Conservation (phyloP, 2,113 vertebrate species). For the Psilopsiagon aymara region DNA sequence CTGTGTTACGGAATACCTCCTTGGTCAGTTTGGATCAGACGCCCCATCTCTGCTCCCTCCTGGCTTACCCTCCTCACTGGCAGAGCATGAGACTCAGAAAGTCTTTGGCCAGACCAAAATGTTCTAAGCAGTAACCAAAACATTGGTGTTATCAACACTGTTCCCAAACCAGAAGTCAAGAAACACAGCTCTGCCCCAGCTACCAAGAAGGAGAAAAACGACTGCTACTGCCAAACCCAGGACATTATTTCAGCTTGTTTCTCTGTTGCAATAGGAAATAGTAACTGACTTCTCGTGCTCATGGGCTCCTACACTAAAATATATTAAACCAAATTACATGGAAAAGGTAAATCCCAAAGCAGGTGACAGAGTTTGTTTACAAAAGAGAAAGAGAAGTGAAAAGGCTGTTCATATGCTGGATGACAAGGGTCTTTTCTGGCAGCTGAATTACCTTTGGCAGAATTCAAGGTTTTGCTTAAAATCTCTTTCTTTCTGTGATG, state of each 20-base stretch:
- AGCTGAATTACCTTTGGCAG: slow-evolving; percentile 28
- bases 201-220: no score
- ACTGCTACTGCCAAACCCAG: no score
- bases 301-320: slow-evolving; percentile 10
- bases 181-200: no score
- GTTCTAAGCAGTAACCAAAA: no score
- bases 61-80: no score
- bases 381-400: slow-evolving; percentile 13
- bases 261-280: background rate
- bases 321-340: slow-evolving; percentile 29
- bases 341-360: slow-evolving; percentile 55
- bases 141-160: no score
- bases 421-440: slow-evolving; percentile 2
- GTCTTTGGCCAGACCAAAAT: no score
- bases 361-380: slow-evolving; percentile 33
- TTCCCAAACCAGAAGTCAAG: no score
- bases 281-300: background rate
- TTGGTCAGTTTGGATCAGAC: no score
- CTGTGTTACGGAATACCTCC: no score
- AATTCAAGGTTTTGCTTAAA: background rate
- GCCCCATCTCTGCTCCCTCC: no score
- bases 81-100: no score
- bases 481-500: background rate
- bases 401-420: slow-evolving; percentile 17
- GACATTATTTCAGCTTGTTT: background rate